Evolutionary conservation across 2,888 invertebrate species (phyloP).

Genomic region (Latrodectus elegans): DNA sequence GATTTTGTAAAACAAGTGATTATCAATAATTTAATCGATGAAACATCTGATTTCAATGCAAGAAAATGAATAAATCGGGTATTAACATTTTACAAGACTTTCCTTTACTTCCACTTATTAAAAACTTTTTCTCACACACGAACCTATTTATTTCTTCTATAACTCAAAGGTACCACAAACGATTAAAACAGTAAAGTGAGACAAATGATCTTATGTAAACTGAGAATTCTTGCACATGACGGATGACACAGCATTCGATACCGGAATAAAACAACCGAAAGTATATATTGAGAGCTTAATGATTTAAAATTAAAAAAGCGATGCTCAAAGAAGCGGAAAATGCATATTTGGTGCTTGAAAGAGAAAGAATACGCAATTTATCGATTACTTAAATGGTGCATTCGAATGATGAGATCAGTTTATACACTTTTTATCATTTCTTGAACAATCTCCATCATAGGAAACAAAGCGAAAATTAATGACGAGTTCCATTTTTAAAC

Average conservation of each 20-base stretch:
- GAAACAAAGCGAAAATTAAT: slow-evolving; percentile 30
- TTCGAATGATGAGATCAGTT: slow-evolving; percentile 30
- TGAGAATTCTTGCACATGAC: slow-evolving; percentile 21
- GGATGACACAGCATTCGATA: slow-evolving; percentile 27
- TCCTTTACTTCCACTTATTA: too few relatives aligned
- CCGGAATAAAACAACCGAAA: slow-evolving; percentile 8
- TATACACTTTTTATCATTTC: slow-evolving; percentile 27
- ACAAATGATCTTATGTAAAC: slow-evolving; percentile 24
- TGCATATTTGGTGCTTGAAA: slow-evolving; percentile 28
- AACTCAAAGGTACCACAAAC: slow-evolving; percentile 13
- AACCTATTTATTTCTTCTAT: neutral
- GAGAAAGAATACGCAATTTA: slow-evolving; percentile 11
- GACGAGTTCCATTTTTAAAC: slow-evolving; percentile 36
- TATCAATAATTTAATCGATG: too few relatives aligned
- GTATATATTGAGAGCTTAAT: neutral
- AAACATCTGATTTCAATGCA: too few relatives aligned
- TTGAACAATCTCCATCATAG: slow-evolving; percentile 26
- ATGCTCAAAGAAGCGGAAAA: slow-evolving; percentile 29
- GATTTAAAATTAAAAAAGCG: slow-evolving; percentile 25
- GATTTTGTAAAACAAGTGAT: too few relatives aligned
- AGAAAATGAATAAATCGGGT: too few relatives aligned
- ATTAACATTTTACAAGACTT: too few relatives aligned
- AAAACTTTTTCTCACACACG: neutral
- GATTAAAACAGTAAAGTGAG: slow-evolving; percentile 21
- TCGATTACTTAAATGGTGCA: slow-evolving; percentile 25